A percentile compares a stretch with the other conserved stretches of the same genome.
These are phyloP conservation scores for Dromococcyx pavoninus DNA, from an alignment of 2,797 vertebrate genomes.

Conservation along the genomic window DNA sequence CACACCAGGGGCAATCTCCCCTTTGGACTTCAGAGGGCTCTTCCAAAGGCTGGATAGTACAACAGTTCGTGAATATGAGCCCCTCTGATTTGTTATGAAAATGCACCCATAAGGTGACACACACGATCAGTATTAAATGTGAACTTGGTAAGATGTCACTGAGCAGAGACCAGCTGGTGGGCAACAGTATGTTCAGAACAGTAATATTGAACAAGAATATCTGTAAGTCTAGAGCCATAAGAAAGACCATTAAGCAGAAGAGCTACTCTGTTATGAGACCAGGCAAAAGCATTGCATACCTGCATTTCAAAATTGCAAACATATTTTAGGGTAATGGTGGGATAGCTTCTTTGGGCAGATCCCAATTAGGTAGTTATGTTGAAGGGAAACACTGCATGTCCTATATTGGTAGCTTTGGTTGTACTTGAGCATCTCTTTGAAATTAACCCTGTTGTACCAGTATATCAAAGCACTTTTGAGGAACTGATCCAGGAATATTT, in stretches of 20 bases:
- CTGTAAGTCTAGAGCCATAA: neutral
- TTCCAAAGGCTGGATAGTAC: neutral
- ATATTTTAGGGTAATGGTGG: neutral
- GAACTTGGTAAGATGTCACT: neutral
- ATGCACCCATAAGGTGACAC: neutral
- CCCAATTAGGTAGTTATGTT: neutral
- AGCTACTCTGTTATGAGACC: neutral
- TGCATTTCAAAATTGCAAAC: neutral
- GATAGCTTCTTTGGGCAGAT: neutral
- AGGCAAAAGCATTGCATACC: neutral
- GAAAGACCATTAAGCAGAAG: neutral
- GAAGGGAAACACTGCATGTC: neutral
- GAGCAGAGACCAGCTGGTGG: neutral
- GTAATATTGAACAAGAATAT: neutral
- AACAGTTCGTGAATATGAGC: fast-evolving
- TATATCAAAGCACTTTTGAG: neutral
- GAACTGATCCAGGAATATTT: neutral
- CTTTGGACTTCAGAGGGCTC: neutral
- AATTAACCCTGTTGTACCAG: neutral
- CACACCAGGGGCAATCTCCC: neutral
- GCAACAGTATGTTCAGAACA: neutral
- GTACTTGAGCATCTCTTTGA: neutral
- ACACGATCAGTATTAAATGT: neutral
- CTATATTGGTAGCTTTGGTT: neutral
- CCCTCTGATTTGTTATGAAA: neutral